phyloP scores from a whole-genome alignment of 2,888 invertebrate species.

The Ichneumoninae sp. region DNA sequence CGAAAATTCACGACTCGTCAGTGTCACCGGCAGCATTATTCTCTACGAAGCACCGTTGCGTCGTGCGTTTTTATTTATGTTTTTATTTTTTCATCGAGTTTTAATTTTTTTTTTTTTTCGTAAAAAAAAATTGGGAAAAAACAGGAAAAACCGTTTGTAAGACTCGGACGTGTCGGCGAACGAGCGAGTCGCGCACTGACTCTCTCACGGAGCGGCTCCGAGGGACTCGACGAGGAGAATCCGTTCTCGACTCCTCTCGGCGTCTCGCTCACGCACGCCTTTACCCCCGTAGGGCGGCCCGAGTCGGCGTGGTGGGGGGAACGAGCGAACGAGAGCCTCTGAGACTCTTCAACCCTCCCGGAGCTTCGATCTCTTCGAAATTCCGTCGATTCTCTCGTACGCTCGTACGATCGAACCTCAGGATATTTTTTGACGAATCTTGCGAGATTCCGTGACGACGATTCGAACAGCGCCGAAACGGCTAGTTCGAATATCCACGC shows the following conservation, averaged over 20 bases:
- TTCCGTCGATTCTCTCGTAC: background rate
- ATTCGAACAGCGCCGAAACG: background rate
- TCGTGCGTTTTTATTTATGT: background rate
- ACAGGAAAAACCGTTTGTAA: conserved; percentile 9
- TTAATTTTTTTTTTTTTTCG: background rate
- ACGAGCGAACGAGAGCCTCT: conserved; percentile 36
- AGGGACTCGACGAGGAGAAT: conserved; percentile 23
- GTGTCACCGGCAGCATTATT: conserved; percentile 60
- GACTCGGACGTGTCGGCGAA: conserved; percentile 61
- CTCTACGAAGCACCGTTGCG: background rate
- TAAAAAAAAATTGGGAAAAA: background rate
- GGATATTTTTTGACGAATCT: background rate
- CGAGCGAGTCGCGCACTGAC: conserved; percentile 78
- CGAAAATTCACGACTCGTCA: conserved; percentile 66
- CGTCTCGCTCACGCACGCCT: conserved; percentile 27
- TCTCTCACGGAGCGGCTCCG: conserved; percentile 54
- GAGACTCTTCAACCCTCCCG: conserved; percentile 25
- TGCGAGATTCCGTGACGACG: background rate
- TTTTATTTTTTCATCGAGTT: background rate
- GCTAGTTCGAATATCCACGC: background rate
- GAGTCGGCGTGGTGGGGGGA: conserved; percentile 31
- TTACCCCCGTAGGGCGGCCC: conserved; percentile 7
- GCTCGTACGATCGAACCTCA: too few species aligned
- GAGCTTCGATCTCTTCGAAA: conserved; percentile 47
- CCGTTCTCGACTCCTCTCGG: conserved; percentile 17